A percentile compares a stretch with the other conserved stretches of the same genome.
Evolutionary conservation across 2,113 vertebrate species (phyloP).

Genomic region (Xiphophorus couchianus): DNA sequence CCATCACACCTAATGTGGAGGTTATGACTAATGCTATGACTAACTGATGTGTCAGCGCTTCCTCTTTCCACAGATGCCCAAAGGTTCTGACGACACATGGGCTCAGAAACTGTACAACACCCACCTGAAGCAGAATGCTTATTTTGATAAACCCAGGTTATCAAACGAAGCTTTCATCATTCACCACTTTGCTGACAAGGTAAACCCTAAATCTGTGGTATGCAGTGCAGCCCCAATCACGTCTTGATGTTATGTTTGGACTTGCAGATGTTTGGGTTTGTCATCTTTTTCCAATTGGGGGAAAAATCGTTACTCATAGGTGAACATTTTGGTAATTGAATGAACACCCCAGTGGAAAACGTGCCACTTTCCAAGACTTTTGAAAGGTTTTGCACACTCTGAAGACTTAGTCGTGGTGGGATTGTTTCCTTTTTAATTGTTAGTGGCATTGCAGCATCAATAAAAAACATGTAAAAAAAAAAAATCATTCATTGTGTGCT

Average conservation of each 20-base stretch:
- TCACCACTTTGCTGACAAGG: conserved; percentile 97
- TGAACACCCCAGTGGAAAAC: not conserved
- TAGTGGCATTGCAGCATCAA: too few relatives aligned
- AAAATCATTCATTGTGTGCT: too few relatives aligned
- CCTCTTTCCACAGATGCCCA: conserved; percentile 89
- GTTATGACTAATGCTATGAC: conserved; percentile 60
- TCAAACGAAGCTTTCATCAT: conserved; percentile 97
- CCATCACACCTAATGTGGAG: conserved; percentile 19
- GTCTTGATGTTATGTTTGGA: not conserved
- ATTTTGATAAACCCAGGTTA: conserved; percentile 94
- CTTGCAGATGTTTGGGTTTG: not conserved
- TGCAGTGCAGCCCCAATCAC: not conserved
- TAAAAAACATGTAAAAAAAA: too few relatives aligned
- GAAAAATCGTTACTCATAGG: not conserved
- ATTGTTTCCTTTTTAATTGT: too few relatives aligned
- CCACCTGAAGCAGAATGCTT: conserved; percentile 88
- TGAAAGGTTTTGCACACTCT: too few relatives aligned
- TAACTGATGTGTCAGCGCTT: conserved; percentile 54
- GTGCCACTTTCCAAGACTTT: not conserved
- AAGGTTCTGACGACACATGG: conserved; percentile 95
- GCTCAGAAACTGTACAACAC: conserved; percentile 96
- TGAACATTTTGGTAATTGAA: not conserved
- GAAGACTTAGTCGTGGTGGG: too few relatives aligned
- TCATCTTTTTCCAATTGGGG: not conserved
- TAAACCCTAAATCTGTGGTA: conserved; percentile 57